Evolutionary conservation across 1,140 invertebrate species (phyloP).

Genomic region (Reticulitermes speratus): DNA sequence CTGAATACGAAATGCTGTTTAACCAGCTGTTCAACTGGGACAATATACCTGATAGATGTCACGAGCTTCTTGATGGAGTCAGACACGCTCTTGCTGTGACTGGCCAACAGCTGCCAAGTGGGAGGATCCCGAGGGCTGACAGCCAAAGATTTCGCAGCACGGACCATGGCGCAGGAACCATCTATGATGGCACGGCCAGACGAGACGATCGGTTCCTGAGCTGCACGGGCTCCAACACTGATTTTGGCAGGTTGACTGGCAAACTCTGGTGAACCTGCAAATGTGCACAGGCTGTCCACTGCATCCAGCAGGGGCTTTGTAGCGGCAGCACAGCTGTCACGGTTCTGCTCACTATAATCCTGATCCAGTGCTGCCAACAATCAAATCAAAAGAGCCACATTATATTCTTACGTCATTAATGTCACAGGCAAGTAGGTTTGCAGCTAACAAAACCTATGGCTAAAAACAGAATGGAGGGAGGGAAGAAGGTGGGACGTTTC

Average conservation of each 20-base stretch:
- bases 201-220: conserved; percentile 83
- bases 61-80: conserved; percentile 95
- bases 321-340: conserved; percentile 73
- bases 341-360: conserved; percentile 75
- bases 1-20: too few relatives aligned
- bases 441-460: too few relatives aligned
- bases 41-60: conserved; percentile 73
- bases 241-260: conserved; percentile 89
- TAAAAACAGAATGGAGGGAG: too few relatives aligned
- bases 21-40: not conserved
- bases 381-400: not conserved
- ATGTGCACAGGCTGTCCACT: conserved; percentile 89
- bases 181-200: conserved; percentile 66
- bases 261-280: conserved; percentile 92
- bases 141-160: conserved; percentile 85
- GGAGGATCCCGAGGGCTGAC: conserved; percentile 87
- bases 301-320: conserved; percentile 86
- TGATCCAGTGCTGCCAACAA: conserved; percentile 67
- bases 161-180: conserved; percentile 86
- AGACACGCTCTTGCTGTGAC: conserved; percentile 91
- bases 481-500: too few relatives aligned
- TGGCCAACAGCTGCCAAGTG: conserved; percentile 90
- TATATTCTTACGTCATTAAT: too few relatives aligned
- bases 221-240: conserved; percentile 68
- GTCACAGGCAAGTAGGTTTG: too few relatives aligned